Percentiles rank a stretch among this genome's conserved stretches.
Evolutionary conservation across 35 echinoderm and acorn worm genomes (phyloP).

Genomic region (Heliocidaris erythrogramma): DNA sequence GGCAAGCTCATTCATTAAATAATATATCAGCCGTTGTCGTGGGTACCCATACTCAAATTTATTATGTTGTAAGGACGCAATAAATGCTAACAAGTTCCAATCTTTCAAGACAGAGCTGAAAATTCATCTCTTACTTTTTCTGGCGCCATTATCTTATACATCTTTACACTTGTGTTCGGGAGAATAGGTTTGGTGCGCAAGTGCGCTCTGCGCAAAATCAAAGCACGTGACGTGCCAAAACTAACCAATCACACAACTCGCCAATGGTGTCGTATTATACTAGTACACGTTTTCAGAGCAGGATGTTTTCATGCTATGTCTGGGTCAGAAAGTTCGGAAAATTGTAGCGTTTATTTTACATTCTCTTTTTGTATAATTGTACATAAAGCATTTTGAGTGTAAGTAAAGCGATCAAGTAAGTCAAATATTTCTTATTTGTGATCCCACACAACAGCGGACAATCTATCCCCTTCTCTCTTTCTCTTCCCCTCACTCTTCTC

Average conservation of each 20-base stretch:
- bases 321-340: background rate
- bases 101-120: background rate
- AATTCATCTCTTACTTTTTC: background rate
- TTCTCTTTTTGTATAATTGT: background rate
- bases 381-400: background rate
- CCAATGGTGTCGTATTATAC: background rate
- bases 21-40: slow-evolving; percentile 32
- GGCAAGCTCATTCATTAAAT: slow-evolving; percentile 28
- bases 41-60: background rate
- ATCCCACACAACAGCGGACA: background rate
- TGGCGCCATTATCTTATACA: background rate
- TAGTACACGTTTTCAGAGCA: background rate
- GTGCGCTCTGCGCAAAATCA: background rate
- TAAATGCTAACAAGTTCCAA: background rate
- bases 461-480: background rate
- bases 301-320: background rate
- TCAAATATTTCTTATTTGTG: background rate
- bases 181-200: background rate
- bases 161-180: background rate
- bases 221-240: background rate
- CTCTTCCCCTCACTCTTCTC: background rate
- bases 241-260: background rate
- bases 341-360: background rate
- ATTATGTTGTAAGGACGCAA: background rate
- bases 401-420: background rate